Evolutionary conservation across 2,113 vertebrate genomes (phyloP), one percentile per base, ranked within the genome.

Genomic region (Gadus chalcogrammus): DNA sequence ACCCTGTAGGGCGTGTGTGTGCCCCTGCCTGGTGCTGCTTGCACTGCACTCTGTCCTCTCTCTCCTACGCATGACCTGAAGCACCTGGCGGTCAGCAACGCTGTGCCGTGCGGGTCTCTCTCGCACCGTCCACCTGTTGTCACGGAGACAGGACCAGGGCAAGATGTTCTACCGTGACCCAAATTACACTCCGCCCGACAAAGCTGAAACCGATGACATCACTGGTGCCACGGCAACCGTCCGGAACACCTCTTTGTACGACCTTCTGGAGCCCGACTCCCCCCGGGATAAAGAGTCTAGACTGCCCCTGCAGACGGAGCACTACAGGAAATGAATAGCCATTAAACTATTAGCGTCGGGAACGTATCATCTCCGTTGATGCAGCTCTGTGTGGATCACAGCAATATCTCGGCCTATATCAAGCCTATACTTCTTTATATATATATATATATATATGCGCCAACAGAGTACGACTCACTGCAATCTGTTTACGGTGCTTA

Each of bases 131-230:
- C 13, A 22, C 15, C 35, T 18, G 18, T 15, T 11, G 8, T 31
- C n/a, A 52, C 6, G 13, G 13, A 16, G 35, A 68, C 65, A 70
- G 63, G 61, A 68, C 2, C 52, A 67, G 67, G 73, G 75, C 59
- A 69, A 65, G 61, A 56, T 64, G 77, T 72, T 71, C 64, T 55
- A 63, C 62, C 12, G 56, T 73, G 69, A 73, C 66, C 75, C 76
- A 68, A 61, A 68, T 75, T 7, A 48, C 15, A 15, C 38, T 24
- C 60, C 59, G 74, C 55, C 28, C 0, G 0, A 22, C 27, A 12
- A 64, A 15, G 1, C 48, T 53, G 28, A 8, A 52, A 13, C 22
- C 63, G 53, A 66, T 78, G 8, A 73, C 48, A 64, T 75, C 65
- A 73, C 38, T 38, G 79, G 27, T 73, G 59, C 65, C 72, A 70